Evolutionary conservation across 2,797 vertebrate genomes (phyloP).

Genomic region (Syngnathus rostellatus): DNA sequence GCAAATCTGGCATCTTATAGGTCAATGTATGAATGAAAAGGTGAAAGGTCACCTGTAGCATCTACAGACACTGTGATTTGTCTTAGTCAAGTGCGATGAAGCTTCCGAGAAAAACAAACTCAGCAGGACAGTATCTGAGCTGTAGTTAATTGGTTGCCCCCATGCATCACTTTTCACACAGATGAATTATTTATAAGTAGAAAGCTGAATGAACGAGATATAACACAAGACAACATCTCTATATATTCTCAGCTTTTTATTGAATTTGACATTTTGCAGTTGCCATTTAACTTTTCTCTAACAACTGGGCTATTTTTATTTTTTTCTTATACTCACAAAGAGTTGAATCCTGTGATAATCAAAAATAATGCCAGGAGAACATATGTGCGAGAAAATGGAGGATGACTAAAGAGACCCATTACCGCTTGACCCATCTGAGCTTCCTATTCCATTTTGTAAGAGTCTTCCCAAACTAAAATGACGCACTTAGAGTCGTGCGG

Average conservation of each 20-base stretch:
- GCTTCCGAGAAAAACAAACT: not conserved
- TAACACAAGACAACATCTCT: not conserved
- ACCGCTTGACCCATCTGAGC: not conserved
- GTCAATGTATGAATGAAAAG: too few species aligned
- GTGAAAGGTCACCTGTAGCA: too few species aligned
- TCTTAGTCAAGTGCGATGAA: not conserved
- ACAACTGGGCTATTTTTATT: not conserved
- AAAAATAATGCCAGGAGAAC: not conserved
- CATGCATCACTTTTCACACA: too few species aligned
- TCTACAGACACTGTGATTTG: too few species aligned
- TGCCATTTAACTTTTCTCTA: not conserved
- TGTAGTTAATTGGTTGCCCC: not conserved
- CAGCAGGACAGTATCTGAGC: not conserved
- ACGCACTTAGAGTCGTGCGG: not conserved
- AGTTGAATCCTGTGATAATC: not conserved
- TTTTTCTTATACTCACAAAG: not conserved
- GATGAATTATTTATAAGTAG: too few species aligned
- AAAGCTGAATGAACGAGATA: not conserved
- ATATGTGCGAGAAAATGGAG: not conserved
- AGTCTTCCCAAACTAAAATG: constrained; percentile 2
- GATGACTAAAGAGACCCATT: not conserved
- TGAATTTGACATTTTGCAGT: too few species aligned
- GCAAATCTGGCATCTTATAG: too few species aligned
- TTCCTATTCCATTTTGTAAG: not conserved
- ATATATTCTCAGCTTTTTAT: too few species aligned